Evolutionary conservation across 2,888 invertebrate species (phyloP).

Genomic region (Caprella mutica): DNA sequence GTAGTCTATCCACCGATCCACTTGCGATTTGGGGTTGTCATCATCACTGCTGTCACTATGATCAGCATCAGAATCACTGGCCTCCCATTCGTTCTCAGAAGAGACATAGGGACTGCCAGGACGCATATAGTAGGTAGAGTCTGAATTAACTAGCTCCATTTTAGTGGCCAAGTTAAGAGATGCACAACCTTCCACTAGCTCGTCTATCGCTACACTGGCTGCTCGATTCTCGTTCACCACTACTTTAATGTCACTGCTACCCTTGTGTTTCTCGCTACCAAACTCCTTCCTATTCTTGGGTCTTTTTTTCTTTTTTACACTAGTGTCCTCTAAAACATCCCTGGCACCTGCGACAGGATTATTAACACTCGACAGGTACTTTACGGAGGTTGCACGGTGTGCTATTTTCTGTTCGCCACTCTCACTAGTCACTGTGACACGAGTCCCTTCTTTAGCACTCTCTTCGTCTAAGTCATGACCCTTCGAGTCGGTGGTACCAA

Average conservation of each 20-base stretch:
- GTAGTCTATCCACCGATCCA: slow-evolving; percentile 28
- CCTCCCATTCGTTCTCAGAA: slow-evolving; percentile 31
- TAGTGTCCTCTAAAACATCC: slow-evolving; percentile 14
- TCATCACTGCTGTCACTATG: slow-evolving; percentile 34
- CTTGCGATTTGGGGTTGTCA: slow-evolving; percentile 34
- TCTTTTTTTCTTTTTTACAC: slow-evolving; percentile 13
- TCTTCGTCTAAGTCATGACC: slow-evolving; percentile 9
- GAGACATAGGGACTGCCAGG: slow-evolving; percentile 14
- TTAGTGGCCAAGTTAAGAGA: slow-evolving; percentile 14
- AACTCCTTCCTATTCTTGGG: slow-evolving; percentile 8
- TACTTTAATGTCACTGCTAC: slow-evolving; percentile 10
- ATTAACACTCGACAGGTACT: background rate
- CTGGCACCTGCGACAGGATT: background rate
- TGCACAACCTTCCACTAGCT: slow-evolving; percentile 11
- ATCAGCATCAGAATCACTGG: slow-evolving; percentile 26
- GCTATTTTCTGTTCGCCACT: background rate
- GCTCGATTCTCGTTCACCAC: background rate
- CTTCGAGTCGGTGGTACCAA: too few relatives aligned
- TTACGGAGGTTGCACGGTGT: background rate
- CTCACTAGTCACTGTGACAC: slow-evolving; percentile 1
- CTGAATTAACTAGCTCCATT: slow-evolving; percentile 5
- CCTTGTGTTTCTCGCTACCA: slow-evolving; percentile 6
- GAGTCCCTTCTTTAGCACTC: slow-evolving; percentile 4
- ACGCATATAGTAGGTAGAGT: slow-evolving; percentile 8
- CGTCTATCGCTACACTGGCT: slow-evolving; percentile 11